These are phyloP conservation scores for Trisateles emortualis DNA, from an alignment of 2,888 invertebrate species.

Conservation along the genomic window DNA sequence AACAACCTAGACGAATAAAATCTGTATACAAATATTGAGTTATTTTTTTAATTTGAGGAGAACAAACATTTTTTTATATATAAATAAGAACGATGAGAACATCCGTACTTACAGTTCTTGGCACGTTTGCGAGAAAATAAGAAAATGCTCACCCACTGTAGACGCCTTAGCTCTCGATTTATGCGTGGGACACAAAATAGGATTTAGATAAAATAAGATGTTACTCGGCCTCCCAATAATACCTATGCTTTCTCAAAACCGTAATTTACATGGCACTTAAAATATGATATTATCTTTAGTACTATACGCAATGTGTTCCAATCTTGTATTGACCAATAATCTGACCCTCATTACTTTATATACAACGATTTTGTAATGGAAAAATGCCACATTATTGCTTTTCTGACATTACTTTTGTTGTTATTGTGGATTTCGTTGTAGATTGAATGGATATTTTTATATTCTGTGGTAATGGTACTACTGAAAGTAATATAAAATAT, in stretches of 20 bases:
- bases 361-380: slow-evolving; percentile 53
- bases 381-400: slow-evolving; percentile 49
- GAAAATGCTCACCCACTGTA: slow-evolving; percentile 83
- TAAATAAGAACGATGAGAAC: slow-evolving; percentile 59
- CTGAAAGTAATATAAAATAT: slow-evolving; percentile 1
- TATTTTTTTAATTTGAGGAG: slow-evolving; percentile 12
- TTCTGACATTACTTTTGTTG: slow-evolving; percentile 30
- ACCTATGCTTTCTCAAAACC: slow-evolving; percentile 55
- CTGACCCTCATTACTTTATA: slow-evolving; percentile 60
- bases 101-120: slow-evolving; percentile 80
- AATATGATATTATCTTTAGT: slow-evolving; percentile 62
- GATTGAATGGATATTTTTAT: slow-evolving; percentile 25
- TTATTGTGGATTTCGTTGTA: slow-evolving; percentile 33
- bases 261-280: slow-evolving; percentile 65
- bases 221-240: slow-evolving; percentile 66
- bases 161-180: slow-evolving; percentile 80
- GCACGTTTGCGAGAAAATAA: slow-evolving; percentile 84
- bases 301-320: slow-evolving; percentile 53
- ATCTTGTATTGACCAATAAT: slow-evolving; percentile 56
- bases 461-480: slow-evolving; percentile 4
- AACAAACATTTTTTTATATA: slow-evolving; percentile 47
- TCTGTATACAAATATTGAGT: background rate
- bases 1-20: background rate
- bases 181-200: slow-evolving; percentile 83
- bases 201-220: slow-evolving; percentile 83